Evolutionary conservation across 1,140 invertebrate species (phyloP).

Genomic region (Tetramorium simillimum): DNA sequence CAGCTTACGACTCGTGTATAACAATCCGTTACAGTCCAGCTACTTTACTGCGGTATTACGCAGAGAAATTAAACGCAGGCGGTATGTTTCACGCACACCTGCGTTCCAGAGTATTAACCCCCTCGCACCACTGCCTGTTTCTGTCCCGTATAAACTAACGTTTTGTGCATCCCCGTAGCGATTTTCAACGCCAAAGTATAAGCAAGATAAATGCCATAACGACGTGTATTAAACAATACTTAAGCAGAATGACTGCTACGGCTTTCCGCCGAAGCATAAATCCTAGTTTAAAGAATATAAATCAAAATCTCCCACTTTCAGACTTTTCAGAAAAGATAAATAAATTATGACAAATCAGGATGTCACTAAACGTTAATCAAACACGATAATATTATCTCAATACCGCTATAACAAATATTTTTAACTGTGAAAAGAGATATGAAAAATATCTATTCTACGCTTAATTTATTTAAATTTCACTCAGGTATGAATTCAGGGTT

Average conservation of each 20-base stretch:
- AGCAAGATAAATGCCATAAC: constrained; percentile 57
- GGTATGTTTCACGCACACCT: constrained; percentile 60
- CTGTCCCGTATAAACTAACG: constrained; percentile 32
- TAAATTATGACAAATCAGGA: background rate
- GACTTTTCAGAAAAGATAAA: background rate
- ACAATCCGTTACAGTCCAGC: constrained; percentile 53
- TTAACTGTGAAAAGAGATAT: background rate
- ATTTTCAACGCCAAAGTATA: constrained; percentile 49
- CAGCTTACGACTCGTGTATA: constrained; percentile 47
- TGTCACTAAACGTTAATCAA: background rate
- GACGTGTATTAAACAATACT: constrained; percentile 53
- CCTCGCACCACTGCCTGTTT: background rate
- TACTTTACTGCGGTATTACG: constrained; percentile 56
- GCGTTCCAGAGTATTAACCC: constrained; percentile 47
- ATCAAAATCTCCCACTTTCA: background rate
- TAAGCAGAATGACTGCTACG: constrained; percentile 9
- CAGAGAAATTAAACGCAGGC: constrained; percentile 60
- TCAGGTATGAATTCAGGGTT: constrained; percentile 20
- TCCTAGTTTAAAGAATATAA: constrained; percentile 1
- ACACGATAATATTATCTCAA: background rate
- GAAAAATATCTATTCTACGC: background rate
- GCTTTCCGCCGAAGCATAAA: constrained; percentile 25
- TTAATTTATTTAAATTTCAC: background rate
- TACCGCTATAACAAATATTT: background rate
- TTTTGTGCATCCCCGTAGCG: constrained; percentile 26